These are phyloP conservation scores for Hartigia nigra DNA, from an alignment of 2,888 invertebrate species.

Conservation along the genomic window DNA sequence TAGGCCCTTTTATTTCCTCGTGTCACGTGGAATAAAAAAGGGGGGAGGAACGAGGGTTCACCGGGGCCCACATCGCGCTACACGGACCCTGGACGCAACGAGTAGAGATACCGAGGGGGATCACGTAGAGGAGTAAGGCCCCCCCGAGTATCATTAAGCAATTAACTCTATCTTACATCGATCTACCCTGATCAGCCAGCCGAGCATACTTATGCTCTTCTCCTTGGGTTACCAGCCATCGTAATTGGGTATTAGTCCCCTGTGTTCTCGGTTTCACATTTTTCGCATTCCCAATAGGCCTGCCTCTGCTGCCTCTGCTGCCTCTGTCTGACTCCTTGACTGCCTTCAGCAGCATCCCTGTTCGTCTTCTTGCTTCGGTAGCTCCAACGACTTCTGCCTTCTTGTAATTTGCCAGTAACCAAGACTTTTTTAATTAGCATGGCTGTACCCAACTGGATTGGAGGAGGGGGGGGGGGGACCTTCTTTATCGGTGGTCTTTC, in stretches of 20 bases:
- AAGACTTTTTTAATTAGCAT: background rate
- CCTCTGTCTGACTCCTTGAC: background rate
- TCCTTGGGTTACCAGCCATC: conserved; percentile 18
- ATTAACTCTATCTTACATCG: conserved; percentile 27
- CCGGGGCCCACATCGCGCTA: background rate
- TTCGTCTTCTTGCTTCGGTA: conserved; percentile 1
- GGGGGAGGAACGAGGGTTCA: background rate
- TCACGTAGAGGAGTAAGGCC: conserved; percentile 7
- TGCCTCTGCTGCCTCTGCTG: background rate
- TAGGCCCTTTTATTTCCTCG: conserved; percentile 18
- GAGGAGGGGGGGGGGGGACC: too few species aligned
- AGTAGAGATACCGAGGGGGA: conserved; percentile 12
- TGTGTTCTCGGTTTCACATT: conserved; percentile 14
- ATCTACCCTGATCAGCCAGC: conserved; percentile 24
- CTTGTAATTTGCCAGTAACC: conserved; percentile 3
- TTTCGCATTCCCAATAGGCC: conserved; percentile 19
- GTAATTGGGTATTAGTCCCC: conserved; percentile 24
- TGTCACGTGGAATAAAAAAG: conserved; percentile 6
- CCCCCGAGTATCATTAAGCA: conserved; percentile 24
- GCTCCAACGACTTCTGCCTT: background rate
- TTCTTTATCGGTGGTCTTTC: background rate
- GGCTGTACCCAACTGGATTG: background rate
- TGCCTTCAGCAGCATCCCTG: background rate
- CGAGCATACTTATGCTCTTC: conserved; percentile 16
- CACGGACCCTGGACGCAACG: background rate